Conservation (phyloP, 2,113 vertebrate species). For the Nycticebus coucang region DNA sequence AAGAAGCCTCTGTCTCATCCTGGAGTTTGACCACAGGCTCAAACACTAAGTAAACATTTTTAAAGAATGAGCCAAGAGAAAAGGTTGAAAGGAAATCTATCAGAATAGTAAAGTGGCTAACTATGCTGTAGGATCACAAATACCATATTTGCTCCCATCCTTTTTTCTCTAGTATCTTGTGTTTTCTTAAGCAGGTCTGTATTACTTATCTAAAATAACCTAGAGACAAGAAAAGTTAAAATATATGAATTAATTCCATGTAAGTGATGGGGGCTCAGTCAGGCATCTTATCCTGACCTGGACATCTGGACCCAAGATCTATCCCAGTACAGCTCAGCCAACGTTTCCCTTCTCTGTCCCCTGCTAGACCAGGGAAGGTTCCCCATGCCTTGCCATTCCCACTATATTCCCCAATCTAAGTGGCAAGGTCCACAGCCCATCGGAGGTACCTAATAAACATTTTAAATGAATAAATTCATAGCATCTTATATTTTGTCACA, state of each 20-base stretch:
- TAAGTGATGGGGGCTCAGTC: neutral
- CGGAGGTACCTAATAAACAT: neutral
- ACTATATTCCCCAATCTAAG: neutral
- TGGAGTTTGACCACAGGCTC: neutral
- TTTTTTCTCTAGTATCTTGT: neutral
- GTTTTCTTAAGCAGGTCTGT: neutral
- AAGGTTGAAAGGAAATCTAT: neutral
- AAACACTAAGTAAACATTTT: neutral
- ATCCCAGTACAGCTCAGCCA: neutral
- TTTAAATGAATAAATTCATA: neutral
- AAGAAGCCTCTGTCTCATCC: neutral
- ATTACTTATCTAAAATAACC: neutral
- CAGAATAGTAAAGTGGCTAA: neutral
- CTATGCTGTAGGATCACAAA: neutral
- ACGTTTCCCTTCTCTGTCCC: neutral
- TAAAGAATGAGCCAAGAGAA: neutral
- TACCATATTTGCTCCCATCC: neutral
- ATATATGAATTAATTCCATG: neutral
- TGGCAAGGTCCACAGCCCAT: neutral
- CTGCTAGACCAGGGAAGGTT: neutral
- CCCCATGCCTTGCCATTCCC: neutral
- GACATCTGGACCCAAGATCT: neutral
- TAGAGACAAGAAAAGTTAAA: neutral
- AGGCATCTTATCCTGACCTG: neutral
- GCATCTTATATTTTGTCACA: neutral